Evolutionary conservation across 2,888 invertebrate genomes (phyloP), one percentile per base, ranked within the genome.

Genomic region (Asteroscopus sphinx): DNA sequence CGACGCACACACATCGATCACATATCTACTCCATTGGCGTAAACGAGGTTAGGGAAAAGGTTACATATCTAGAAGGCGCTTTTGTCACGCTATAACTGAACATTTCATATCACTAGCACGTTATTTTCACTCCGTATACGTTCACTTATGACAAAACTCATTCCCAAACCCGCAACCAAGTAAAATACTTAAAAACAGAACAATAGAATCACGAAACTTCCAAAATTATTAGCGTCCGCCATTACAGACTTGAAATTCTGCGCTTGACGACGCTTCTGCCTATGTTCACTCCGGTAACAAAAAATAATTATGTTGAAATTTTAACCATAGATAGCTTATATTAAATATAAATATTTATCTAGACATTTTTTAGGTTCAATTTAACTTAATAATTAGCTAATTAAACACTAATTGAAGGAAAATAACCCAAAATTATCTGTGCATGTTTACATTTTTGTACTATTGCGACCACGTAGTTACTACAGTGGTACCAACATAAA

Each of bases 41-140:
- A 95, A 96, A 95, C 96, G 96, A 96, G 96, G 96, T 96, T 96
- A 96, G 95, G 95, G 96, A 96, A 96, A 96, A 95, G 95, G 95
- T 95, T 95, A 95, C 95, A 95, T 95, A 95, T 95, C 95, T 92
- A 89, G 89, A 88, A 86, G 86, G 86, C 90, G 92, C 95, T 95
- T 96, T 92, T 90, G 92, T 94, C 92, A 92, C 91, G 87, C 85
- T 89, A 88, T 88, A 90, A 87, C 86, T 80, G 83, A 89, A 88
- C 92, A 91, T 94, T 91, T 93, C 90, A 91, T 91, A 90, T 83
- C 93, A 93, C 93, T 89, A 81, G 83, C 91, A 92, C 90, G 86
- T 86, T 85, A 82, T 77, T 79, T 83, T 84, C 91, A 92, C 91
- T 87, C 77, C 79, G 76, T 80, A 82, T 83, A 80, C 73, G 74